These are phyloP conservation scores for Dioctria rufipes DNA, from an alignment of 2,888 invertebrate species.

Conservation along the genomic window DNA sequence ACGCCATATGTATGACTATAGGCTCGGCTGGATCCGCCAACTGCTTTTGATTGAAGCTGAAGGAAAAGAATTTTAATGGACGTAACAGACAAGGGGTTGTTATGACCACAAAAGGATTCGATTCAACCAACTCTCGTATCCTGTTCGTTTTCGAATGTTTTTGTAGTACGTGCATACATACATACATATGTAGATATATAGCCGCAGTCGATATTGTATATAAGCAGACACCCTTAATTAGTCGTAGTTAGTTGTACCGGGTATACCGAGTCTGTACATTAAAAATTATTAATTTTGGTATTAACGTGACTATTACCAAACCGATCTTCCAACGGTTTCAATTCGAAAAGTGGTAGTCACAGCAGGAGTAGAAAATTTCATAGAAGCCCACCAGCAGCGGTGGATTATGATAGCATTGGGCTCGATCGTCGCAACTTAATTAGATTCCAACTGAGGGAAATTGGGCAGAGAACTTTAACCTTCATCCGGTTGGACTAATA, in stretches of 20 bases:
- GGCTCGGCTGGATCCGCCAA: conserved; percentile 26
- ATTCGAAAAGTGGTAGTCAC: conserved; percentile 23
- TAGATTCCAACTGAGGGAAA: conserved; percentile 36
- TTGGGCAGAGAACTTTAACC: background rate
- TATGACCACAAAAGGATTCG: conserved; percentile 57
- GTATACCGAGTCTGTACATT: too few relatives aligned
- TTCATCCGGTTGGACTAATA: conserved; percentile 27
- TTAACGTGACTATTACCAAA: conserved; percentile 5
- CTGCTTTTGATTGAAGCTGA: background rate
- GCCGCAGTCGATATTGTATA: too few relatives aligned
- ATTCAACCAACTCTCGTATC: conserved; percentile 47
- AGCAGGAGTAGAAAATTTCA: conserved; percentile 18
- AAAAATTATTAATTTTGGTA: too few relatives aligned
- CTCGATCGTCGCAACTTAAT: conserved; percentile 10
- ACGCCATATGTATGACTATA: conserved; percentile 39
- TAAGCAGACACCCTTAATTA: too few relatives aligned
- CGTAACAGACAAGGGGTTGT: conserved; percentile 50
- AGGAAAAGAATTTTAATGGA: background rate
- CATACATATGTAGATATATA: background rate
- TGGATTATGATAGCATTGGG: conserved; percentile 40
- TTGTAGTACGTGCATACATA: background rate
- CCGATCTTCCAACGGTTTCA: conserved; percentile 17
- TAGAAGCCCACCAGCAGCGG: background rate
- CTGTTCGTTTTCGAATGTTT: background rate
- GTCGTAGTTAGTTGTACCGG: too few relatives aligned